Conservation (phyloP, 2,113 vertebrate genomes). For the Ctenodactylus gundi region DNA sequence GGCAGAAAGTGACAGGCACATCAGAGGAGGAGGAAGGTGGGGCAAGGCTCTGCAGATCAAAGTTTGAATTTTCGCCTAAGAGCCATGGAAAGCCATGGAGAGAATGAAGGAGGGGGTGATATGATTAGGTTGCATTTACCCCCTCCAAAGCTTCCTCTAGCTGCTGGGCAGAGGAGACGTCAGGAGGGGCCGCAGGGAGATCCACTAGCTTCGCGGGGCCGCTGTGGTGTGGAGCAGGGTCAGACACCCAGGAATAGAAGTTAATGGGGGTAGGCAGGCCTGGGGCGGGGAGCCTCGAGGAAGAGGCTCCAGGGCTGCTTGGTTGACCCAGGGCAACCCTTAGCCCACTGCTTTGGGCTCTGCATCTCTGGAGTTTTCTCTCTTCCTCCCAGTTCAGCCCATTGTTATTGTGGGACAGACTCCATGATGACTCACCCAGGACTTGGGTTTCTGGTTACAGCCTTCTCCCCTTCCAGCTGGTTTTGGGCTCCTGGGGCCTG, state of each 20-base stretch:
- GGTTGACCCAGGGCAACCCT: not conserved
- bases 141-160: not conserved
- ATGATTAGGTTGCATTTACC: not conserved
- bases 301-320: not conserved
- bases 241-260: not conserved
- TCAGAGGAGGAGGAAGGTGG: not conserved
- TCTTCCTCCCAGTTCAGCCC: slow-evolving; percentile 1
- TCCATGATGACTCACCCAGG: slow-evolving; percentile 56
- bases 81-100: not conserved
- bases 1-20: no score
- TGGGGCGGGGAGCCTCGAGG: not conserved
- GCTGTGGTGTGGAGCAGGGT: not conserved
- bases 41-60: not conserved
- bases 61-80: not conserved
- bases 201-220: not conserved
- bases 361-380: not conserved
- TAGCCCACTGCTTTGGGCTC: not conserved
- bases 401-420: slow-evolving; percentile 46
- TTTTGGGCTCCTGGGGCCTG: not conserved
- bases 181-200: not conserved
- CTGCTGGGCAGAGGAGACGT: not conserved
- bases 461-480: not conserved
- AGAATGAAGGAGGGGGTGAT: not conserved
- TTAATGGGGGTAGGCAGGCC: not conserved
- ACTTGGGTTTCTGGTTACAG: slow-evolving; percentile 31